phyloP scores from a whole-genome alignment of 64 coral and sea anemone species.

The Astreopora myriophthalma region DNA sequence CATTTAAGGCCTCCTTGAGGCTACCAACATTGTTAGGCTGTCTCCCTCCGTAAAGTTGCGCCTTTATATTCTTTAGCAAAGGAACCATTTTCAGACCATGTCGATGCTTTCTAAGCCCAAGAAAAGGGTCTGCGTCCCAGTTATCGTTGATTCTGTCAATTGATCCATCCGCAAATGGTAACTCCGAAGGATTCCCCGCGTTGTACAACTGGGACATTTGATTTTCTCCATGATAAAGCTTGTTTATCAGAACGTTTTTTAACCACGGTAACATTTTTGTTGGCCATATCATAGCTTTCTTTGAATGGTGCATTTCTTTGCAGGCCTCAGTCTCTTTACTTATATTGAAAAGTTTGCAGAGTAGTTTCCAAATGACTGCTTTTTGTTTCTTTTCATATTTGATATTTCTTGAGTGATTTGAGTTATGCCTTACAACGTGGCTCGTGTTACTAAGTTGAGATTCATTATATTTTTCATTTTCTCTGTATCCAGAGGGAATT shows the following conservation, averaged over 20 bases:
- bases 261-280: constrained; percentile 92
- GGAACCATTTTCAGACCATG: constrained; percentile 75
- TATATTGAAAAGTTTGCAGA: neutral
- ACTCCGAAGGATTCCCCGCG: constrained; percentile 45
- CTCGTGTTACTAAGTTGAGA: neutral
- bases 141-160: constrained; percentile 73
- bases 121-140: constrained; percentile 57
- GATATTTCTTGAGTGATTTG: neutral
- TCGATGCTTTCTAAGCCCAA: neutral
- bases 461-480: neutral
- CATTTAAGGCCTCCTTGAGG: constrained; percentile 27
- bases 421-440: neutral
- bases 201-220: constrained; percentile 27
- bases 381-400: constrained; percentile 5
- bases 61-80: constrained; percentile 72
- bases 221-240: constrained; percentile 44
- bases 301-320: constrained; percentile 46
- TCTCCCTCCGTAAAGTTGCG: constrained; percentile 41
- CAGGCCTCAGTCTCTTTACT: neutral
- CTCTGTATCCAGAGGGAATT: neutral
- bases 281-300: constrained; percentile 98
- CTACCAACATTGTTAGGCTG: constrained; percentile 2
- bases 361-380: neutral
- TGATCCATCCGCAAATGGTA: neutral
- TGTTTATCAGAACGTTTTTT: constrained; percentile 73